Conservation (phyloP, 2,888 invertebrate genomes). For the Sepiola atlantica region DNA sequence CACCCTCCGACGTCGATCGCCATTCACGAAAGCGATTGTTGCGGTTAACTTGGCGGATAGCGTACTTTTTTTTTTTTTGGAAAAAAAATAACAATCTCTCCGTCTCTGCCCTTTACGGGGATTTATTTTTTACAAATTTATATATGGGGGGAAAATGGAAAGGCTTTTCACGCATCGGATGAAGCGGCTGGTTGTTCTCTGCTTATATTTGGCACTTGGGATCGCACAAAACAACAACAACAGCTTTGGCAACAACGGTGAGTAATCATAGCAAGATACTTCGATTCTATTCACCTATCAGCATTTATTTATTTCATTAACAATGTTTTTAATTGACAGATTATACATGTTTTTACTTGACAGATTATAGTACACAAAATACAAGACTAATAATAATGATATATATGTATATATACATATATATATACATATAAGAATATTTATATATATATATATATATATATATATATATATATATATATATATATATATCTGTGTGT, state of each 20-base stretch:
- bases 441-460: too few relatives aligned
- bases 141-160: not conserved
- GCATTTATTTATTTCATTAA: too few relatives aligned
- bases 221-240: not conserved
- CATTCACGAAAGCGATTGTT: not conserved
- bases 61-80: not conserved
- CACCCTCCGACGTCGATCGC: not conserved
- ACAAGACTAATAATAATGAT: too few relatives aligned
- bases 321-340: too few relatives aligned
- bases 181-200: not conserved
- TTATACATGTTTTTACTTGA: too few relatives aligned
- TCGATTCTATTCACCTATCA: not conserved
- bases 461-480: too few relatives aligned
- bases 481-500: too few relatives aligned
- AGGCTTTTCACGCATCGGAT: not conserved
- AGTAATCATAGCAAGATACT: not conserved
- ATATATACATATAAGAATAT: too few relatives aligned
- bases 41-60: not conserved
- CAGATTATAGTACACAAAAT: too few relatives aligned
- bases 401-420: too few relatives aligned
- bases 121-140: not conserved
- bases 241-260: not conserved
- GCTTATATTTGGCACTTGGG: slow-evolving; percentile 32
- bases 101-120: not conserved
- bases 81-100: not conserved